Percentiles rank a stretch among this genome's conserved stretches.
phyloP scores from a whole-genome alignment of 1,140 invertebrate species.

The Aethina tumida region DNA sequence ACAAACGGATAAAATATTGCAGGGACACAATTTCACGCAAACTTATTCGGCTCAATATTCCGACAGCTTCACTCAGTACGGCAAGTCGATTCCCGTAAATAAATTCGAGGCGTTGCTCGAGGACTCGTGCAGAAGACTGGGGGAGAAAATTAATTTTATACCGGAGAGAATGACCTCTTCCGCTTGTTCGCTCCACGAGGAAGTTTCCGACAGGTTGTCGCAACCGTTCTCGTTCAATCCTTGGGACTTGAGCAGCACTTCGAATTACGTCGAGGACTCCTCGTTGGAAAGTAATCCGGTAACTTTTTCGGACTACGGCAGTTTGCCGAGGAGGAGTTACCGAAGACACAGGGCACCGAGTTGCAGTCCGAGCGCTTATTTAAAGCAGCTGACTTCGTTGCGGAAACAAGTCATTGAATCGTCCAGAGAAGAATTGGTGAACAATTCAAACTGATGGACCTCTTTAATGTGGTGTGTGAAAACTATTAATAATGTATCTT shows the following conservation, averaged over 20 bases:
- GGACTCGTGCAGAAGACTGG: slow-evolving; percentile 28
- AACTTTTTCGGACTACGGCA: slow-evolving; percentile 34
- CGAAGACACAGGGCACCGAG: slow-evolving; percentile 14
- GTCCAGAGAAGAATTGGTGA: slow-evolving; percentile 25
- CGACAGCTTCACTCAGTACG: neutral
- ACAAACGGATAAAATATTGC: neutral
- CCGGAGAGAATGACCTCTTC: slow-evolving; percentile 5
- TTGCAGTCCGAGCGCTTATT: slow-evolving; percentile 31
- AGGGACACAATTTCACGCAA: neutral
- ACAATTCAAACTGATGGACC: no score
- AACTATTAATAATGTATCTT: no score
- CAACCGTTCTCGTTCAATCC: slow-evolving; percentile 13
- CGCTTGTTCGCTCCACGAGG: slow-evolving; percentile 4
- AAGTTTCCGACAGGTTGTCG: slow-evolving; percentile 12
- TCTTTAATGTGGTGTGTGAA: no score
- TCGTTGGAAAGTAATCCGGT: slow-evolving; percentile 29
- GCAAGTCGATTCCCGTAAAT: slow-evolving; percentile 19
- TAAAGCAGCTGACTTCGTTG: slow-evolving; percentile 31
- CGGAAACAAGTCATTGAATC: slow-evolving; percentile 28
- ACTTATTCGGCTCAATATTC: neutral
- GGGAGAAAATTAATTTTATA: slow-evolving; percentile 20
- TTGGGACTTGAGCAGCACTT: slow-evolving; percentile 10
- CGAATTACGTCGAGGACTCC: slow-evolving; percentile 23
- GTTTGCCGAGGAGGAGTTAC: slow-evolving; percentile 25
- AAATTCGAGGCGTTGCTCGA: slow-evolving; percentile 30